Conservation (phyloP, 2,888 invertebrate genomes). For the Hemicrepidius hirtus region DNA sequence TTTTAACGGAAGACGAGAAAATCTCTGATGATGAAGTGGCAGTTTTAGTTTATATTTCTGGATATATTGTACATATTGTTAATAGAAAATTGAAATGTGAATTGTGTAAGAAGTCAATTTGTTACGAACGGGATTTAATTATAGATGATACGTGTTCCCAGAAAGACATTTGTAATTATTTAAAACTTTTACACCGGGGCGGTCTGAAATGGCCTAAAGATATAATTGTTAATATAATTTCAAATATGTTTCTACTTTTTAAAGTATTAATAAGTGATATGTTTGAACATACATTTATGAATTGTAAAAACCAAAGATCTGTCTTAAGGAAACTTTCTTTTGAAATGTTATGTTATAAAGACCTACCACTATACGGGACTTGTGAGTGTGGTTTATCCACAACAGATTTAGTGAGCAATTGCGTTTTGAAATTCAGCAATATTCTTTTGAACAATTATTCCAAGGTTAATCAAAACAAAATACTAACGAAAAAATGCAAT, state of each 20-base stretch:
- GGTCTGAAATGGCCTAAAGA: slow-evolving; percentile 24
- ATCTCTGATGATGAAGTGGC: not conserved
- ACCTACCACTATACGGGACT: not conserved
- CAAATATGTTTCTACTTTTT: slow-evolving; percentile 18
- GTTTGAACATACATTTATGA: slow-evolving; percentile 2
- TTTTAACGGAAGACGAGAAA: not conserved
- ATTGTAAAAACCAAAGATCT: not conserved
- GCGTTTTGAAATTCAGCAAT: not conserved
- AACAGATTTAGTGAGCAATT: not conserved
- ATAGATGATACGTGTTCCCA: not conserved
- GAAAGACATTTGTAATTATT: not conserved
- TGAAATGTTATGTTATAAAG: not conserved
- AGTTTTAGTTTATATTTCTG: slow-evolving; percentile 12
- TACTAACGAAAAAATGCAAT: not conserved
- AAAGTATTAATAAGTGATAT: slow-evolving; percentile 5
- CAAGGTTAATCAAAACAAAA: not conserved
- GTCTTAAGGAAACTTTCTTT: not conserved
- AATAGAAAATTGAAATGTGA: not conserved
- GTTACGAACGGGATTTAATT: not conserved
- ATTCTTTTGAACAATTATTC: slow-evolving; percentile 7
- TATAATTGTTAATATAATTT: slow-evolving; percentile 7
- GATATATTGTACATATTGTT: slow-evolving; percentile 7
- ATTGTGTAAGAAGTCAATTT: not conserved
- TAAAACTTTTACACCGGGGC: slow-evolving; percentile 15
- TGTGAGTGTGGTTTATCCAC: not conserved